These are phyloP conservation scores for Phacellophora camtschatica DNA, from an alignment of 30 jellyfish, hydroid and myxozoan genomes.

Conservation along the genomic window DNA sequence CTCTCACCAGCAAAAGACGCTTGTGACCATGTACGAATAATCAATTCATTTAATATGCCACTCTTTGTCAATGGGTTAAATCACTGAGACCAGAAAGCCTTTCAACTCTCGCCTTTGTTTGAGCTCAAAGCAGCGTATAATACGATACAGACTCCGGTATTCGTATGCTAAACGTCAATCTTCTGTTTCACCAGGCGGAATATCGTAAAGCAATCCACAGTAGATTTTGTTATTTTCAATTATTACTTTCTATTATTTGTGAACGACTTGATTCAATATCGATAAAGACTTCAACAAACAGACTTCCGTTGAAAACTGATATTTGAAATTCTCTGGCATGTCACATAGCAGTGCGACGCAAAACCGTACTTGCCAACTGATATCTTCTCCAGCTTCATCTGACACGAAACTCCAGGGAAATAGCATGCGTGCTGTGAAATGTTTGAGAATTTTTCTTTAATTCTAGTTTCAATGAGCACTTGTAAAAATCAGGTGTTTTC, in stretches of 20 bases:
- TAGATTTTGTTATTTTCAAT: conserved; percentile 41
- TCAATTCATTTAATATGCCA: conserved; percentile 51
- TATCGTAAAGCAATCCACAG: conserved; percentile 37
- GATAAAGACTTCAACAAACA: conserved; percentile 27
- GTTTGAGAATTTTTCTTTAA: neutral
- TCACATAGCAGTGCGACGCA: conserved; percentile 19
- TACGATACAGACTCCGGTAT: conserved; percentile 39
- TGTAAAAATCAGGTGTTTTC: conserved; percentile 3
- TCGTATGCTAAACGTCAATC: conserved; percentile 17
- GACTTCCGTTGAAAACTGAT: conserved; percentile 16
- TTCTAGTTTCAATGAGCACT: neutral
- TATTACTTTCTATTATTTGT: conserved; percentile 21
- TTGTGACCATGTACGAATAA: conserved; percentile 20
- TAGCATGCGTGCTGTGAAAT: conserved; percentile 51
- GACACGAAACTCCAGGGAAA: conserved; percentile 34
- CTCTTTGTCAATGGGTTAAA: conserved; percentile 58
- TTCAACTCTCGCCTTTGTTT: conserved; percentile 70
- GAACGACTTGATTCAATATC: conserved; percentile 33
- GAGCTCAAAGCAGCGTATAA: conserved; percentile 66
- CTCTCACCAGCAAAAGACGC: conserved; percentile 43
- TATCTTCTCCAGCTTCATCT: neutral
- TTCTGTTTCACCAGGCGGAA: conserved; percentile 39
- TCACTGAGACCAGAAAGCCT: conserved; percentile 60
- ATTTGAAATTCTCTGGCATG: conserved; percentile 4
- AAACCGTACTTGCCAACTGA: conserved; percentile 4